Base-by-base conservation (phyloP, 2,113 vertebrate genomes). In the Vulpes ferrilata region DNA sequence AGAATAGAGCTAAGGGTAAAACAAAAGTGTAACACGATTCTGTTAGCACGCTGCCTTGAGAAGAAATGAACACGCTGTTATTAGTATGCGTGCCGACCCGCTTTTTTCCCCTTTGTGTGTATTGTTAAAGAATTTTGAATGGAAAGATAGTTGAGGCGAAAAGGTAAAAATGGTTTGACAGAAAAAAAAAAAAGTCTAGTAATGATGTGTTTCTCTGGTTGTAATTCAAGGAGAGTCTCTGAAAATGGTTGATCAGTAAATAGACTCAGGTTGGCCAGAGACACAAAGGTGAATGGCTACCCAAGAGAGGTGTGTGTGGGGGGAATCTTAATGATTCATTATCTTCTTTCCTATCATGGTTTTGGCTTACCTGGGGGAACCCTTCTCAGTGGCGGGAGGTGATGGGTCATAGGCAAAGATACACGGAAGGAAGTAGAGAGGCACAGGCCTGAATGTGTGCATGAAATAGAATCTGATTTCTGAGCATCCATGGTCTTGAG, bases 91-190 rank as follows among this genome's bases (percentile, higher is more conserved):
- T 57, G 83, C 89, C 22, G 35, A 93, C 93, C 16, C 9, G 5
- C 25, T 55, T 48, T 60, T 64, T 5, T 7, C 30, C 57, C 65
- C 16, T 93, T 87, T 71, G 73, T 88, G 74, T 71, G 11, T 67
- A 13, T 13, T 82, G 80, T 91, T 38, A 90, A 90, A 95, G 76
- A 38, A 87, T 88, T 94, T 69, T 71, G 57, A 92, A 87, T 38
- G 69, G 90, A 65, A 97, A 95, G 25, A 35, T 15, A 57, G 48
- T 78, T 65, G 81, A 94, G 7, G 35, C 19, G 48, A 62, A 78
- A 48, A 76, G 53, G 85, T 88, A 88, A 89, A 64, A 73, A 65
- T 53, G 38, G 88, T 62, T 69, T 64, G 67, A 83, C 59, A 57
- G 67, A 69, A 38, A 82, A 86, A 69, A 23, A 16, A 51, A 86